phyloP scores from a whole-genome alignment of 2,888 invertebrate species.

The Sinelater perroti region DNA sequence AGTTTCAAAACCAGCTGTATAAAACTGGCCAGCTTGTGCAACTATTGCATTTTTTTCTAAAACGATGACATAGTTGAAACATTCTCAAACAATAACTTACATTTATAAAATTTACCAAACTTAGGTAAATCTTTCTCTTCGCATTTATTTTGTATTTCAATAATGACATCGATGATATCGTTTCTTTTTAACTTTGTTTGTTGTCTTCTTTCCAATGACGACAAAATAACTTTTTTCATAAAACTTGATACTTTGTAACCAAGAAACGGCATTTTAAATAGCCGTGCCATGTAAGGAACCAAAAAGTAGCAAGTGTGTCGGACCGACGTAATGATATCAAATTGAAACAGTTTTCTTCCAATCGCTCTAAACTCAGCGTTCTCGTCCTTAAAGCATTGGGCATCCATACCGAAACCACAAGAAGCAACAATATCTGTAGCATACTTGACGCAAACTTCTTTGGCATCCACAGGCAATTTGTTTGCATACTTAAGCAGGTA shows the following conservation, averaged over 20 bases:
- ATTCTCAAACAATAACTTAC: background rate
- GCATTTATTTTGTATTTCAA: slow-evolving; percentile 13
- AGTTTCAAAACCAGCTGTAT: slow-evolving; percentile 70
- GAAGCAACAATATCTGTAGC: slow-evolving; percentile 61
- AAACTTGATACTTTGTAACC: slow-evolving; percentile 45
- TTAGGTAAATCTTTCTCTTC: background rate
- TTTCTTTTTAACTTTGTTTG: slow-evolving; percentile 43
- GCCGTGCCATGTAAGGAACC: slow-evolving; percentile 42
- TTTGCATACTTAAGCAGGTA: slow-evolving; percentile 56
- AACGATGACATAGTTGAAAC: no score
- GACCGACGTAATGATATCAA: slow-evolving; percentile 46
- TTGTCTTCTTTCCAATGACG: slow-evolving; percentile 48
- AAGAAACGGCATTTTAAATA: slow-evolving; percentile 48
- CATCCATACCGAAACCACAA: slow-evolving; percentile 60
- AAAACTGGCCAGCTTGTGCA: slow-evolving; percentile 68
- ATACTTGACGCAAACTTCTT: slow-evolving; percentile 57
- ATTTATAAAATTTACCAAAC: slow-evolving; percentile 4
- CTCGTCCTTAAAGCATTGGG: slow-evolving; percentile 56
- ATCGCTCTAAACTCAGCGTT: slow-evolving; percentile 56
- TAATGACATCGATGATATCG: slow-evolving; percentile 54
- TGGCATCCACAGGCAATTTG: slow-evolving; percentile 46
- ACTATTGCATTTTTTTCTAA: slow-evolving; percentile 66
- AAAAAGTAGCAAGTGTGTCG: slow-evolving; percentile 48
- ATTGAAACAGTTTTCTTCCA: slow-evolving; percentile 53
- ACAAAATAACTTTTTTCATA: slow-evolving; percentile 50